phyloP scores from a whole-genome alignment of 92 coral and sea anemone genomes.

The Epizoanthus stellaris region DNA sequence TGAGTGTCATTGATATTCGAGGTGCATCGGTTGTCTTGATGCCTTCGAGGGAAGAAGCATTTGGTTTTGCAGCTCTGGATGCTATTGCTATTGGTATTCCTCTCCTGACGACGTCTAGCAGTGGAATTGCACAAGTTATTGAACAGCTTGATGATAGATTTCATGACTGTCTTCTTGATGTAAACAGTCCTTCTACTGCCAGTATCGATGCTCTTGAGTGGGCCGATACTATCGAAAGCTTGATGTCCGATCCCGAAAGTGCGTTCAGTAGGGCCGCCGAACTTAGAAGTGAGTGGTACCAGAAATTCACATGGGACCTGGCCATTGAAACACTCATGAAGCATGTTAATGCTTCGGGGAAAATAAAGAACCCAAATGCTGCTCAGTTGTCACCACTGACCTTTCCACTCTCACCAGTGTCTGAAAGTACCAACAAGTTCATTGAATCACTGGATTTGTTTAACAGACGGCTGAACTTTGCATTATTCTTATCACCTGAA shows the following conservation, averaged over 20 bases:
- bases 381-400: not conserved
- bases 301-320: slow-evolving; percentile 61
- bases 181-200: not conserved
- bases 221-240: slow-evolving; percentile 50
- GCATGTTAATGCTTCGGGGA: slow-evolving; percentile 33
- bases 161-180: slow-evolving; percentile 39
- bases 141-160: slow-evolving; percentile 39
- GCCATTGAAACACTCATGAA: slow-evolving; percentile 22
- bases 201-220: slow-evolving; percentile 19
- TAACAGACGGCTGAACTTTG: slow-evolving; percentile 65
- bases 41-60: slow-evolving; percentile 51
- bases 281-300: slow-evolving; percentile 60
- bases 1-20: slow-evolving; percentile 40
- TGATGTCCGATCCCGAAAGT: slow-evolving; percentile 38
- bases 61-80: slow-evolving; percentile 57
- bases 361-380: not conserved
- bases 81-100: slow-evolving; percentile 64
- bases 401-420: slow-evolving; percentile 18
- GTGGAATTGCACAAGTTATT: slow-evolving; percentile 54
- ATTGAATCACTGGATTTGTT: slow-evolving; percentile 54
- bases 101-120: slow-evolving; percentile 33
- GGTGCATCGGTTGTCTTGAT: slow-evolving; percentile 53
- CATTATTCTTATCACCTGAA: slow-evolving; percentile 66
- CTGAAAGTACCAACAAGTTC: slow-evolving; percentile 38
- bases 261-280: slow-evolving; percentile 48